phyloP scores from a whole-genome alignment of 2,113 vertebrate genomes.

The Nyctereutes procyonoides region DNA sequence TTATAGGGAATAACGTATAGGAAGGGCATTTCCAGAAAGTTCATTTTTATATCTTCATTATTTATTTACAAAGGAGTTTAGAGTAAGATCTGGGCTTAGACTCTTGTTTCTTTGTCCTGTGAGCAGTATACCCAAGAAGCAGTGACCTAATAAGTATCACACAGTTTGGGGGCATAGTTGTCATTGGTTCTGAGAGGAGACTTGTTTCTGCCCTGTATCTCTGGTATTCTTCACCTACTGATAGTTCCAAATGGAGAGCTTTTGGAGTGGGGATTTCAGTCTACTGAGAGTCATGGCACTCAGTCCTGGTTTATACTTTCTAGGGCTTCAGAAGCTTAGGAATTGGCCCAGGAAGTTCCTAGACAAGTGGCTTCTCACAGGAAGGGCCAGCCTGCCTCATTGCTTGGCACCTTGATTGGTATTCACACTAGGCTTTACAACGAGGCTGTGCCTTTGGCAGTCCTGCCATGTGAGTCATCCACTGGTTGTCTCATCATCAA shows the following conservation, averaged over 20 bases:
- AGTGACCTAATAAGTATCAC: not conserved
- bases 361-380: not conserved
- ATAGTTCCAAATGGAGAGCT: not conserved
- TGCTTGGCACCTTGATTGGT: not conserved
- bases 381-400: not conserved
- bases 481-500: not conserved
- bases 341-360: not conserved
- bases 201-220: not conserved
- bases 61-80: not conserved
- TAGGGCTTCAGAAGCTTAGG: not conserved
- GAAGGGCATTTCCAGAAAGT: not conserved
- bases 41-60: not conserved
- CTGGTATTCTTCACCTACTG: not conserved
- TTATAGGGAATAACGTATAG: not conserved
- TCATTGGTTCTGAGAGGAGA: not conserved
- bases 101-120: constrained; percentile 3
- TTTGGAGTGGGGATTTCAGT: not conserved
- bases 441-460: not conserved
- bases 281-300: not conserved
- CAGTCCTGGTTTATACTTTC: not conserved
- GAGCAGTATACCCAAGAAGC: not conserved
- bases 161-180: not conserved
- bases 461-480: not conserved
- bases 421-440: not conserved
- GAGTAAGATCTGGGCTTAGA: not conserved